Conservation (phyloP, 2,113 vertebrate species). For the Capreolus pygargus region DNA sequence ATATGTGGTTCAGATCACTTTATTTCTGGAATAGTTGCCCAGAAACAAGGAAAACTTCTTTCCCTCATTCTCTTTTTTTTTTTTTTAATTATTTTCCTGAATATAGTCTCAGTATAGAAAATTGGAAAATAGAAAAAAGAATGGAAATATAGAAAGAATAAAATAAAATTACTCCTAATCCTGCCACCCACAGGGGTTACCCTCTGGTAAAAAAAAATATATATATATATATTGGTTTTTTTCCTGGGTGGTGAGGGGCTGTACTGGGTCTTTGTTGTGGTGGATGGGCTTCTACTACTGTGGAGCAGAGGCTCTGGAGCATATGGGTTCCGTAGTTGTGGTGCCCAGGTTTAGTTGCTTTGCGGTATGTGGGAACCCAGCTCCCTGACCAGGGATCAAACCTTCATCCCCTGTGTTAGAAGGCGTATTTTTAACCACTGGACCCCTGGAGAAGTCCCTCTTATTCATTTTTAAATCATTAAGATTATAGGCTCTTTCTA, state of each 20-base stretch:
- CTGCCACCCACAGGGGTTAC: background rate
- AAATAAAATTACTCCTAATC: background rate
- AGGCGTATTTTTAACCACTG: background rate
- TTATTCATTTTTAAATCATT: background rate
- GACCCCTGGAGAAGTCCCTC: background rate
- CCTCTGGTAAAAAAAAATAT: background rate
- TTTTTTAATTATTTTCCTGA: background rate
- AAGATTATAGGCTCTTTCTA: background rate
- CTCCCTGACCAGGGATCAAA: background rate
- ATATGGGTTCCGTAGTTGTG: background rate
- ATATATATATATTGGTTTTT: background rate
- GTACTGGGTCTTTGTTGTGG: background rate
- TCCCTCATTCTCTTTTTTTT: background rate
- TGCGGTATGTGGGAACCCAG: background rate
- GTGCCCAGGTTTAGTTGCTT: background rate
- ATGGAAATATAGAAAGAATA: background rate
- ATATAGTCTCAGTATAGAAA: slow-evolving; percentile 6
- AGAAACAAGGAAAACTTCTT: slow-evolving; percentile 16
- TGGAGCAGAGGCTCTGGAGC: too few relatives aligned
- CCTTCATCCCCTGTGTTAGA: background rate
- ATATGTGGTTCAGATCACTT: background rate
- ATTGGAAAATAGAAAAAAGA: background rate
- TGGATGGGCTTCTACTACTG: background rate
- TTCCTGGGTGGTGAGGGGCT: background rate
- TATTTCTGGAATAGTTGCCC: background rate